Percentiles rank a stretch among this genome's conserved stretches.
Conservation (phyloP, 2,113 vertebrate genomes). For the Sander vitreus region DNA sequence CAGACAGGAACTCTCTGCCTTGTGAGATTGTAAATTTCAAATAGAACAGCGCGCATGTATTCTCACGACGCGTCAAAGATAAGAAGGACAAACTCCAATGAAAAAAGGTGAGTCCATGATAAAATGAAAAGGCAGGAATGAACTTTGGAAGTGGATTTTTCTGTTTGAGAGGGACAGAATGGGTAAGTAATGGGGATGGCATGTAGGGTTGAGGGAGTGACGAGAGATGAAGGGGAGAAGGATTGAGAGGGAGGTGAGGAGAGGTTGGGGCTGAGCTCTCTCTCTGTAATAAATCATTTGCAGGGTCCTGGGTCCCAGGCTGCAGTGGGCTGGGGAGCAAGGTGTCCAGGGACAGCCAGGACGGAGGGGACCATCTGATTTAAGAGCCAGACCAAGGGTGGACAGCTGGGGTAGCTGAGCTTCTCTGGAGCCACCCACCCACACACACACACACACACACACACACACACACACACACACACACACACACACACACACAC, state of each 20-base stretch:
- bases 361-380: constrained; percentile 71
- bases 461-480: neutral
- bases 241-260: constrained; percentile 61
- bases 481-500: constrained; percentile 5
- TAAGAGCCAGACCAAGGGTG: constrained; percentile 71
- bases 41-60: constrained; percentile 24
- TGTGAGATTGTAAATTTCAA: constrained; percentile 33
- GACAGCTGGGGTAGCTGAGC: constrained; percentile 61
- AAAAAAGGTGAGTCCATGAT: constrained; percentile 3
- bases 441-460: constrained; percentile 19
- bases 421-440: constrained; percentile 34
- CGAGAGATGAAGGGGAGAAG: constrained; percentile 58
- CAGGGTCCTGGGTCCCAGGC: constrained; percentile 61
- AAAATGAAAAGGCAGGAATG: constrained; percentile 25
- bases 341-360: constrained; percentile 67
- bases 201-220: constrained; percentile 33
- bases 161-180: constrained; percentile 32
- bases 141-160: constrained; percentile 16
- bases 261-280: constrained; percentile 47
- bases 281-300: constrained; percentile 71
- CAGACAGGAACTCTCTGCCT: constrained; percentile 32
- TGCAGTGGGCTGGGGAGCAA: constrained; percentile 54
- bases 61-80: constrained; percentile 36
- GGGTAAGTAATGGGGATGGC: constrained; percentile 28
- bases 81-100: constrained; percentile 8